A percentile compares a stretch with the other conserved stretches of the same genome.
Evolutionary conservation across 2,797 vertebrate genomes (phyloP).

Genomic region (Molossus molossus): DNA sequence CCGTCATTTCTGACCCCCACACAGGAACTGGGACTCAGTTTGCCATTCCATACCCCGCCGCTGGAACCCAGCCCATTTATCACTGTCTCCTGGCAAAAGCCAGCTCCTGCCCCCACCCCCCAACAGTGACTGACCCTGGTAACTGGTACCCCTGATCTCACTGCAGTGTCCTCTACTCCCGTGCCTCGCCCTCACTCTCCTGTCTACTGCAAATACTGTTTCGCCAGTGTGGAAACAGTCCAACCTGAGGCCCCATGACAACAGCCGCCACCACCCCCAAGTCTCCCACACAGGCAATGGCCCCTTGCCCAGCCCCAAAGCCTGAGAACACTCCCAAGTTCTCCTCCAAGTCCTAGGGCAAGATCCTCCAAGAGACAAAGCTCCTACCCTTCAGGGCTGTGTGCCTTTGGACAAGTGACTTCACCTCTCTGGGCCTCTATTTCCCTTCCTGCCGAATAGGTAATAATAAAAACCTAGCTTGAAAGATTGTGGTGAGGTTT

Average conservation of each 20-base stretch:
- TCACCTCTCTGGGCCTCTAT: not conserved
- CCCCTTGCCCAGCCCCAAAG: not conserved
- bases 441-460: not conserved
- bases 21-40: rapidly evolving
- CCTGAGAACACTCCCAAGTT: not conserved
- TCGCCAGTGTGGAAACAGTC: not conserved
- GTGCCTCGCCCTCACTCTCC: not conserved
- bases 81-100: conserved; percentile 87
- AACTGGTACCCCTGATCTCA: not conserved
- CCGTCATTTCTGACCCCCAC: rapidly evolving
- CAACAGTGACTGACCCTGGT: conserved; percentile 61
- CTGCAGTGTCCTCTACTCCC: not conserved
- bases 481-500: not conserved
- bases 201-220: not conserved
- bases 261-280: rapidly evolving
- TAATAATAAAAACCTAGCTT: not conserved
- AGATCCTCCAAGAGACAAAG: not conserved
- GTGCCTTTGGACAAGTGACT: not conserved
- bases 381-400: not conserved
- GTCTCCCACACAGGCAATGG: rapidly evolving
- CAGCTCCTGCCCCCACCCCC: not conserved
- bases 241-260: not conserved
- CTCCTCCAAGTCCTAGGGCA: not conserved
- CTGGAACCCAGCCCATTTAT: conserved; percentile 77
- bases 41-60: not conserved